These are phyloP conservation scores for Stenurella melanura DNA, from an alignment of 2,888 invertebrate species.

Conservation along the genomic window DNA sequence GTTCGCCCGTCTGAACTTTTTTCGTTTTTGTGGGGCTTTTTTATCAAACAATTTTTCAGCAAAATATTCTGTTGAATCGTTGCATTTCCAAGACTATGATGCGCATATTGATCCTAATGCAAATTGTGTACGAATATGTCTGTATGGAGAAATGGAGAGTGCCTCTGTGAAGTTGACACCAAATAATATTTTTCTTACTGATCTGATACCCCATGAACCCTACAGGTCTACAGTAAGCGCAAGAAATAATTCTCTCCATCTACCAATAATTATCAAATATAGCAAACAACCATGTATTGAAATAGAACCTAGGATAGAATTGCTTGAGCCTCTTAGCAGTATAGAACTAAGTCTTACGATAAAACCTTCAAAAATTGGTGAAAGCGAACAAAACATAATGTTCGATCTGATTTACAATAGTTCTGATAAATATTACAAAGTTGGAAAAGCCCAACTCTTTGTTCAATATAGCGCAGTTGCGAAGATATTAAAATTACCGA, in stretches of 20 bases:
- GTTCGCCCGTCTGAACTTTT: too few species aligned
- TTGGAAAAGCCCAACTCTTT: constrained; percentile 42
- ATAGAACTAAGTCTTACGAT: constrained; percentile 57
- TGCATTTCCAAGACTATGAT: not conserved
- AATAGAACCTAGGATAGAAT: constrained; percentile 53
- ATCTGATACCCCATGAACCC: constrained; percentile 71
- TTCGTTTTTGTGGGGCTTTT: too few species aligned
- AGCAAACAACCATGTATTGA: constrained; percentile 65
- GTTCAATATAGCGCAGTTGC: constrained; percentile 9
- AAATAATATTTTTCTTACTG: constrained; percentile 72
- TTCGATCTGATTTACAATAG: constrained; percentile 60
- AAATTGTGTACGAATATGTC: constrained; percentile 67
- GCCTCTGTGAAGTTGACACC: constrained; percentile 74
- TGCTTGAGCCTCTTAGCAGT: constrained; percentile 53
- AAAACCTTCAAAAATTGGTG: constrained; percentile 60
- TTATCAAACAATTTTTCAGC: too few species aligned
- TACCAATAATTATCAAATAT: constrained; percentile 61
- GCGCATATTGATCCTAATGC: not conserved
- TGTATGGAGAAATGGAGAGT: constrained; percentile 77
- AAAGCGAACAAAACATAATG: constrained; percentile 50
- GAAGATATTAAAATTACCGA: not conserved
- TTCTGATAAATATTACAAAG: constrained; percentile 43
- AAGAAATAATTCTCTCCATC: constrained; percentile 58
- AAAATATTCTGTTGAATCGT: too few species aligned
- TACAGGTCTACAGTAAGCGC: constrained; percentile 57